Base-by-base conservation (phyloP, 2,797 vertebrate species). In the Morus bassanus region DNA sequence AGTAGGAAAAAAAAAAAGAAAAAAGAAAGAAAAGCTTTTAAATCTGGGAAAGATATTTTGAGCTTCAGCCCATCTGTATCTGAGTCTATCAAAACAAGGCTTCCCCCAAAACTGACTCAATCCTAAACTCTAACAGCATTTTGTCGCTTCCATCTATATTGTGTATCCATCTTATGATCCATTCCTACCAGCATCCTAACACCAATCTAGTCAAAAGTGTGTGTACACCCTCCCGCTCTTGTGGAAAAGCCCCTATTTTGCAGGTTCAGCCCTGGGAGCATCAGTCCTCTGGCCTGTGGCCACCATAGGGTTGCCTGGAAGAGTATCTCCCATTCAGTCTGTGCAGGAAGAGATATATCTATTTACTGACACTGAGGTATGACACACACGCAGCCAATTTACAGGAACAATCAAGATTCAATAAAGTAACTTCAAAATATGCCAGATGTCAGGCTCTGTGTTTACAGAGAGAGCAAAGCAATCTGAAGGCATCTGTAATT, bases 361-460 rank as follows among this genome's bases (percentile, higher is more conserved):
- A 22, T 18, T 43, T 75, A 15, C 50, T 56, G 81, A n/a, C 3
- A 13, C 6, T 16, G 60, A 84, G 60, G 64, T 67, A 80, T 10
- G 78, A 85, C 86, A 89, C 67, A 75, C 11, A 8, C 1, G 0
- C 19, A 83, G 41, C 64, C 69, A 45, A 53, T 67, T 93, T 75
- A 82, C 70, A 80, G 78, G 41, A 92, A 81, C 1, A 0, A 93
- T 45, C 54, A 33, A 88, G 86, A 89, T n/a, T 72, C 89, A 94
- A 81, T 83, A 87, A 89, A 75, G 59, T 57, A 41, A 60, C 69
- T 94, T 78, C 93, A 90, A 96, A 94, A 93, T n/a, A 93, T 7
- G 79, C 79, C 95, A 95, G 93, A 90, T 94, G 95, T 96, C 93
- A 86, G 41, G 61, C 53, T 88, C 57, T 46, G 77, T 77, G 75